phyloP scores from a whole-genome alignment of 2,797 vertebrate species.

The Pelochelys cantorii region DNA sequence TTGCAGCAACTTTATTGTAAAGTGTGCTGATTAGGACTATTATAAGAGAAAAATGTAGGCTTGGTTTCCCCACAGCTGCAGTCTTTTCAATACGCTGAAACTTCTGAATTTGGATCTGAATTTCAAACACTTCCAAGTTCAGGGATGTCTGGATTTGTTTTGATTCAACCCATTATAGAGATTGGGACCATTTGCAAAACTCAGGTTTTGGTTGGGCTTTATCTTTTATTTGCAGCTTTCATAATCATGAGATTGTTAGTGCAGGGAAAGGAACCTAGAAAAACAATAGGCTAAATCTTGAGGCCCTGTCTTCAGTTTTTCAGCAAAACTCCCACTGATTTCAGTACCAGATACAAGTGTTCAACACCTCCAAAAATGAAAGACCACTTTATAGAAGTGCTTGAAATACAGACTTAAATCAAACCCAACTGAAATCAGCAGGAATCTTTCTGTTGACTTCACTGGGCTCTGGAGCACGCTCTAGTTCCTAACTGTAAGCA shows the following conservation, averaged over 20 bases:
- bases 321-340: neutral
- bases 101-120: neutral
- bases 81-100: neutral
- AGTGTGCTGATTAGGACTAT: rapidly evolving
- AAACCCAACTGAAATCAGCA: neutral
- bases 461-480: neutral
- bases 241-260: neutral
- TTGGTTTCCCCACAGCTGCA: neutral
- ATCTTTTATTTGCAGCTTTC: neutral
- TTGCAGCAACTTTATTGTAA: neutral
- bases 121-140: neutral
- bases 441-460: neutral
- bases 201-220: neutral
- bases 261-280: neutral
- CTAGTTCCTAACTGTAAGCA: constrained; percentile 5
- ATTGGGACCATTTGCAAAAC: neutral
- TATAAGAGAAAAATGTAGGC: rapidly evolving
- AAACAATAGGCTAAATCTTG: neutral
- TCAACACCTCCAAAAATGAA: neutral
- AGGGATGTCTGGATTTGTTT: rapidly evolving
- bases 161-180: neutral
- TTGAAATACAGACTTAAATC: neutral
- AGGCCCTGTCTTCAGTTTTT: neutral
- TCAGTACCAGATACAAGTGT: neutral
- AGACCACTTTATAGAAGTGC: neutral